A percentile compares a stretch with the other conserved stretches of the same genome.
Conservation (phyloP, 2,797 vertebrate species). For the Protonibea diacanthus region DNA sequence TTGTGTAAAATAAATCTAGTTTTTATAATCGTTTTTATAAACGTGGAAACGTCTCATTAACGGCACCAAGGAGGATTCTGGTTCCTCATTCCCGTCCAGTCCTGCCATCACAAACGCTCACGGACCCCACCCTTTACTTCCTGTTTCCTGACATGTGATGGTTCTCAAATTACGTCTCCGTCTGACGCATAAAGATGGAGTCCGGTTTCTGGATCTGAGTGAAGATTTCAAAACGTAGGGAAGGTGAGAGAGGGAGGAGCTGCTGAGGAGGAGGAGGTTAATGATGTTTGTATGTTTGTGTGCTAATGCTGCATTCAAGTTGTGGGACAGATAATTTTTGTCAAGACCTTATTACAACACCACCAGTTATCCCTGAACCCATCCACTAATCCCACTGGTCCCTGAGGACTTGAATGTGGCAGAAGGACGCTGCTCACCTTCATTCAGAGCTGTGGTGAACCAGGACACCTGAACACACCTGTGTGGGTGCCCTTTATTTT, state of each 20-base stretch:
- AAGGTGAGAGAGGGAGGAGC: constrained; percentile 5
- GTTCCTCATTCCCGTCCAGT: constrained; percentile 84
- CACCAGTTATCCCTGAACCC: too few relatives aligned
- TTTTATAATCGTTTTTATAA: constrained; percentile 99
- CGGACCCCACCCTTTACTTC: constrained; percentile 59
- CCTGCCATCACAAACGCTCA: constrained; percentile 12
- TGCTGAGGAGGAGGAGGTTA: background rate
- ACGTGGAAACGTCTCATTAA: constrained; percentile 83
- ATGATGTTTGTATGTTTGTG: background rate
- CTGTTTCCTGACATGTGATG: constrained; percentile 85
- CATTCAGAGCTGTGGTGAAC: background rate
- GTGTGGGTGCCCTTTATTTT: too few relatives aligned
- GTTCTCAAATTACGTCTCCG: constrained; percentile 42
- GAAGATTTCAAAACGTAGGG: background rate
- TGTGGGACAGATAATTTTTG: background rate
- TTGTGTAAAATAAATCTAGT: constrained; percentile 95
- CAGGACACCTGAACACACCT: background rate
- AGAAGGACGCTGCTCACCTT: too few relatives aligned
- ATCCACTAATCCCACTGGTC: too few relatives aligned
- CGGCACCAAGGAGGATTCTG: constrained; percentile 86
- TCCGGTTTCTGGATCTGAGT: background rate
- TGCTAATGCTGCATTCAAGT: background rate
- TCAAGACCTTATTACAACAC: too few relatives aligned
- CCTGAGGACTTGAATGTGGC: too few relatives aligned
- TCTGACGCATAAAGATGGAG: background rate